Conservation (phyloP, 2,888 invertebrate species). For the Dilophus febrilis region DNA sequence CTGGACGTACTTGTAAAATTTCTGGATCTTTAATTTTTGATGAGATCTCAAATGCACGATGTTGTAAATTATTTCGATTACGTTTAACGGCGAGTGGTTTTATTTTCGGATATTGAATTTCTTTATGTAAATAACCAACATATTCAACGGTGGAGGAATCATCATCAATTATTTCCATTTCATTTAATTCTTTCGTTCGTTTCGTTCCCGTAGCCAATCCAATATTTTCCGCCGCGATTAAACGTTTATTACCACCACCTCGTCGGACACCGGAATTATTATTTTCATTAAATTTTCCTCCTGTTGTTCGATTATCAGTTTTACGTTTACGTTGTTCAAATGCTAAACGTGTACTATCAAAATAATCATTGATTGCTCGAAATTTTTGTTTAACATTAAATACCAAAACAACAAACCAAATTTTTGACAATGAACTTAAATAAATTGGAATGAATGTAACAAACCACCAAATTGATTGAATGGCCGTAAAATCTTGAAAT, state of each 20-base stretch:
- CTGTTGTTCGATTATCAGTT: too few species aligned
- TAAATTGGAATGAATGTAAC: constrained; percentile 23
- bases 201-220: constrained; percentile 9
- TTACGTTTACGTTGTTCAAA: constrained; percentile 2
- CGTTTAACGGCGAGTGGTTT: not conserved
- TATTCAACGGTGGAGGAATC: not conserved
- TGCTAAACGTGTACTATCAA: constrained; percentile 11
- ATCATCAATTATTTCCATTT: not conserved
- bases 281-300: too few species aligned
- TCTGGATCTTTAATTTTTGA: not conserved
- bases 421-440: constrained; percentile 25
- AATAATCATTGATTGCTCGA: constrained; percentile 17
- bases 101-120: constrained; percentile 10
- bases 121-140: constrained; percentile 11
- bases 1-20: not conserved
- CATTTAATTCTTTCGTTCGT: constrained; percentile 4
- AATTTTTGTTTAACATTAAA: constrained; percentile 24
- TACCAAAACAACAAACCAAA: constrained; percentile 26
- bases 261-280: too few species aligned
- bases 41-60: too few species aligned
- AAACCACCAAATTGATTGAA: constrained; percentile 21
- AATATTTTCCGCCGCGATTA: constrained; percentile 16
- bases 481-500: constrained; percentile 19
- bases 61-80: too few species aligned
- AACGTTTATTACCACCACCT: too few species aligned